phyloP scores from a whole-genome alignment of 2,113 vertebrate genomes.

The Cathartes aura region DNA sequence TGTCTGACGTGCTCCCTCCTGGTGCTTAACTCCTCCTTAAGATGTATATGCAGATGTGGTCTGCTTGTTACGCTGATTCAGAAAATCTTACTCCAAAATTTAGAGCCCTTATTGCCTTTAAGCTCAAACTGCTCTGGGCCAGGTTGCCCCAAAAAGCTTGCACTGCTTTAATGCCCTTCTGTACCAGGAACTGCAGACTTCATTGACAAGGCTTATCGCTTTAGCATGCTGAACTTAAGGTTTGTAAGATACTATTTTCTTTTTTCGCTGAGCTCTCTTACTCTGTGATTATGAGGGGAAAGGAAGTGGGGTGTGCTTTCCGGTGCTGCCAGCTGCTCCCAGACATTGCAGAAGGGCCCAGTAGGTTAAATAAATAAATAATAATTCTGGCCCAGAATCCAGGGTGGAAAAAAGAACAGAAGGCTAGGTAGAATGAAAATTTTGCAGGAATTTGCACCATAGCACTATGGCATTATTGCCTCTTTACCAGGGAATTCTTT shows the following conservation, averaged over 20 bases:
- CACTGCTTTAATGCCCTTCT: not conserved
- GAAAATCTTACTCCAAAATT: not conserved
- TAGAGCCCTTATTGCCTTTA: not conserved
- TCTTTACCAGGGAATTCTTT: not conserved
- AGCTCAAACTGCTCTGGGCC: not conserved
- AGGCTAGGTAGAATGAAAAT: not conserved
- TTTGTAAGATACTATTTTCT: not conserved
- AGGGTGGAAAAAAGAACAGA: not conserved
- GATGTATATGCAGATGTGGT: not conserved
- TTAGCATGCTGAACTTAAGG: not conserved
- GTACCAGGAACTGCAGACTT: not conserved
- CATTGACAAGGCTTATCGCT: accelerated
- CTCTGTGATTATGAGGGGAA: not conserved
- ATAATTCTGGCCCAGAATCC: not conserved
- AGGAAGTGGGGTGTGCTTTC: not conserved
- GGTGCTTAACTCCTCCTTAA: too few species aligned
- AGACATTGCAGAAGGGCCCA: not conserved
- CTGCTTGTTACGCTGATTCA: not conserved
- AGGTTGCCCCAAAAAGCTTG: not conserved
- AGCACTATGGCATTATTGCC: not conserved
- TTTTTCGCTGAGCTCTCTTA: not conserved
- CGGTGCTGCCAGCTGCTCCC: not conserved
- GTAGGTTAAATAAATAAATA: not conserved
- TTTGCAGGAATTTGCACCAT: not conserved
- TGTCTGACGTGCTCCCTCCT: not conserved